Base-by-base conservation (phyloP, 2,113 vertebrate genomes). In the Hippocampus comes region DNA sequence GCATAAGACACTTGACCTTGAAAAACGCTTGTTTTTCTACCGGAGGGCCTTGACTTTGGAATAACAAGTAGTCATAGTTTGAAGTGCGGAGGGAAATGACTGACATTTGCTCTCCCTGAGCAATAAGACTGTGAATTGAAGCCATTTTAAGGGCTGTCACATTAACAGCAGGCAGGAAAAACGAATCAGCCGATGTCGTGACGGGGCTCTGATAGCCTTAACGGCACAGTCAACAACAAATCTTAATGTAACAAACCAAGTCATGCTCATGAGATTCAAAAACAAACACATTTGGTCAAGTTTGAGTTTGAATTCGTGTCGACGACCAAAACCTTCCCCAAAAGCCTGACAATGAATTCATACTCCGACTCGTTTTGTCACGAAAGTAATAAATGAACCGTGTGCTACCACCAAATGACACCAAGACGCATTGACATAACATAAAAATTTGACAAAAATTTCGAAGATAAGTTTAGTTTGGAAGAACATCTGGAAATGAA, bases 1-100 rank as follows among this genome's bases (percentile, higher is more conserved):
- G 60, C 59, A 75, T 78, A 61, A 80, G 71, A 70, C 67, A 23
- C 68, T 72, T 74, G 65, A 80, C 80, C 73, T 83, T 67, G 55
- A 82, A 78, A 82, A 78, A 66, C 5, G 41, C 63, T 23, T 15
- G 9, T 66, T 48, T 20, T 48, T 25, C 12, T 4, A 66, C 64
- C 23, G 42, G 42, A 48, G 42, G 34, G 42, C 21, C 38, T 14
- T 48, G 48, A 27, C 78, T 60, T 55, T 72, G 27, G 79, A 84
- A 85, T 78, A 73, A 89, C 72, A 83, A 83, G 87, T 83, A 86
- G 85, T 89, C 83, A 80, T 73, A 72, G 73, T 73, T 76, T 68
- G 75, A 63, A 70, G 76, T 65, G 79, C 55, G 56, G 77, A 81
- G 75, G 64, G 73, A 74, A 85, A 86, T 85, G 81, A 84, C 75